Evolutionary conservation across 64 coral and sea anemone genomes (phyloP), one percentile per base, ranked within the genome.

Genomic region (Montipora sp.): DNA sequence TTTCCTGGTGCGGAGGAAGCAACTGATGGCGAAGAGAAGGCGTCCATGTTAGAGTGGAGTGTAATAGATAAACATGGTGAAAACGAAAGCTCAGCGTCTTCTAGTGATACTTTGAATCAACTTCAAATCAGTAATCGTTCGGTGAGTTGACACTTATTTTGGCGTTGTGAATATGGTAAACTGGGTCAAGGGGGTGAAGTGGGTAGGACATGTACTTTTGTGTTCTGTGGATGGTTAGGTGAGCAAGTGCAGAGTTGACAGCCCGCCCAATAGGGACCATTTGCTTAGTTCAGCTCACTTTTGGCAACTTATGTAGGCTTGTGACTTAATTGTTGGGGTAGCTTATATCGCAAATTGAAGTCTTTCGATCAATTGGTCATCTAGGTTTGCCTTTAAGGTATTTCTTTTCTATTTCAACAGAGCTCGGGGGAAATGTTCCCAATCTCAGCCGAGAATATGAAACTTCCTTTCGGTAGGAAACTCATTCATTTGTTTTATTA

Each of bases 391-490:
- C 16, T 66, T 66, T 0, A 3, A 0, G 11, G 61, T 15, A 71
- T 7, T 21, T 23, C 20, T 71, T 11, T 7, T 71, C 5, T 7
- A 50, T 14, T 51, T 49, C 18, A 47, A 23, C 63, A 85, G 61
- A 59, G 48, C 61, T 85, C 82, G 3, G 82, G 19, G 7, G 82
- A 85, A 72, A 72, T 85, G 65, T 85, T 72, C 43, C 75, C 80
- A 15, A 44, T 79, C 7, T 80, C 61, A 80, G 91, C 73, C 18
- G 48, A 80, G 48, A 87, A 88, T 14, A 73, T 88, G 63, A 49
- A 88, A n/a, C 83, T 88, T 51, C 83, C 91, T 24, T 78, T 57
- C 18, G 83, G 91, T 93, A 88, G 47, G 71, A 27, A 44, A 65
- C 55, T 63, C 55, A 11, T 61, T 60, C 21, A 27, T 10, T 13